These are phyloP conservation scores for Brienomyrus brachyistius DNA, from an alignment of 2,113 vertebrate genomes.

Conservation along the genomic window DNA sequence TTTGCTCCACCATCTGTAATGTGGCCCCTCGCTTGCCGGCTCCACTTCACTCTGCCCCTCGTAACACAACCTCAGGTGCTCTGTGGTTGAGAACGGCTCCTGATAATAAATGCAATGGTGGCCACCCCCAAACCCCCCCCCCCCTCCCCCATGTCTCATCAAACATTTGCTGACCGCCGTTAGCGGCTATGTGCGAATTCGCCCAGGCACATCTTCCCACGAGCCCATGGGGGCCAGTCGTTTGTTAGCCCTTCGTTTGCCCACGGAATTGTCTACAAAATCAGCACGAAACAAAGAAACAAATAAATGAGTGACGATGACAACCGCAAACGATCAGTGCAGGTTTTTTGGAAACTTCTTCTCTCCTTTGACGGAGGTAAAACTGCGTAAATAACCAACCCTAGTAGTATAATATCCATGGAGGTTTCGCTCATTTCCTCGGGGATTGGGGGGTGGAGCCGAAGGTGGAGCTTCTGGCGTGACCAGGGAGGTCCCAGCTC, in stretches of 20 bases:
- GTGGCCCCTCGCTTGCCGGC: conserved; percentile 63
- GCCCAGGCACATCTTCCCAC: not conserved
- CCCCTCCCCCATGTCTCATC: not conserved
- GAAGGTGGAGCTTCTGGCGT: not conserved
- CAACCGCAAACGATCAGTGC: conserved; percentile 23
- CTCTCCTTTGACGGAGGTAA: conserved; percentile 33
- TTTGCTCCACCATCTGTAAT: conserved; percentile 62
- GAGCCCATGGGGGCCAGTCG: not conserved
- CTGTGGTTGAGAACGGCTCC: not conserved
- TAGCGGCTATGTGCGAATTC: not conserved
- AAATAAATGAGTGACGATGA: not conserved
- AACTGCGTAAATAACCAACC: conserved; percentile 42
- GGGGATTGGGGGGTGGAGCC: conserved; percentile 36
- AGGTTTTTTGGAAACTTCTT: conserved; percentile 33
- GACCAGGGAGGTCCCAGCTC: conserved; percentile 29
- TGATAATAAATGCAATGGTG: not conserved
- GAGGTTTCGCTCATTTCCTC: conserved; percentile 38
- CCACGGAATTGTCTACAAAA: not conserved
- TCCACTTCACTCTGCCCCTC: conserved; percentile 25
- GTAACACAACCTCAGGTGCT: not conserved
- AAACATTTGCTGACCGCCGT: not conserved
- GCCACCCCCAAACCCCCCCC: not conserved
- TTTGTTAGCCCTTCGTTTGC: not conserved
- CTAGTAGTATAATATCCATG: conserved; percentile 27
- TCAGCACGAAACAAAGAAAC: no score